A percentile compares a stretch with the other conserved stretches of the same genome.
These are phyloP conservation scores for Dexiosoma caninum DNA, from an alignment of 2,888 invertebrate genomes.

Conservation along the genomic window DNA sequence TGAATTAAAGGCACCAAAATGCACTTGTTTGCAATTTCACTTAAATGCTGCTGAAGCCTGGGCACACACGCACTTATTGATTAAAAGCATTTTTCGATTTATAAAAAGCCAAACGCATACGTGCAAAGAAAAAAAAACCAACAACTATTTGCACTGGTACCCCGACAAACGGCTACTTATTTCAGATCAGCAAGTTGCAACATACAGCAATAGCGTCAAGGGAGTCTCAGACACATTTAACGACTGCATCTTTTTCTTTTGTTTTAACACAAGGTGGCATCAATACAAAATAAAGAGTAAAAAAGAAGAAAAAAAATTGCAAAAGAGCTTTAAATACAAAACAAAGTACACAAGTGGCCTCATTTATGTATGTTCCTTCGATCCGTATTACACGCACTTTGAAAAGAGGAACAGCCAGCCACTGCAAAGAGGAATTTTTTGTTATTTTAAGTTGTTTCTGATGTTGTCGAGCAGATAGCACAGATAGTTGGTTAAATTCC, in stretches of 20 bases:
- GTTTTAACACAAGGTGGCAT: slow-evolving; percentile 30
- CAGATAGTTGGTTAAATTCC: slow-evolving; percentile 62
- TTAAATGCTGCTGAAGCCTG: slow-evolving; percentile 61
- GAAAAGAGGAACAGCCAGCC: slow-evolving; percentile 35
- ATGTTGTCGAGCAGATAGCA: slow-evolving; percentile 59
- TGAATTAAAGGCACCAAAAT: slow-evolving; percentile 40
- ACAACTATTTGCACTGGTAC: neutral
- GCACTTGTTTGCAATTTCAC: slow-evolving; percentile 63
- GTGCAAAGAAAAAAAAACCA: neutral
- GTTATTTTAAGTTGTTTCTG: slow-evolving; percentile 51
- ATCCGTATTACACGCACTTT: slow-evolving; percentile 60
- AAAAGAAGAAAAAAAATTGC: neutral
- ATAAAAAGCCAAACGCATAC: slow-evolving; percentile 26
- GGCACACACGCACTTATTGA: slow-evolving; percentile 63
- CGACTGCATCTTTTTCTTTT: slow-evolving; percentile 26
- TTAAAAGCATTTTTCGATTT: slow-evolving; percentile 62
- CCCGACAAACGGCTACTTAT: neutral
- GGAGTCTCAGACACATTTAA: neutral
- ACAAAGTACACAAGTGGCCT: slow-evolving; percentile 57
- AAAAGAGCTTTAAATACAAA: slow-evolving; percentile 22
- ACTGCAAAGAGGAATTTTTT: slow-evolving; percentile 19
- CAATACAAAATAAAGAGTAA: neutral
- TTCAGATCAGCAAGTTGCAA: neutral
- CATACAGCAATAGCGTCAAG: neutral
- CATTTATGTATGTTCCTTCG: slow-evolving; percentile 51